Percentiles rank a stretch among this genome's conserved stretches.
Conservation (phyloP, 1,140 invertebrate species). For the Drosophila varians region DNA sequence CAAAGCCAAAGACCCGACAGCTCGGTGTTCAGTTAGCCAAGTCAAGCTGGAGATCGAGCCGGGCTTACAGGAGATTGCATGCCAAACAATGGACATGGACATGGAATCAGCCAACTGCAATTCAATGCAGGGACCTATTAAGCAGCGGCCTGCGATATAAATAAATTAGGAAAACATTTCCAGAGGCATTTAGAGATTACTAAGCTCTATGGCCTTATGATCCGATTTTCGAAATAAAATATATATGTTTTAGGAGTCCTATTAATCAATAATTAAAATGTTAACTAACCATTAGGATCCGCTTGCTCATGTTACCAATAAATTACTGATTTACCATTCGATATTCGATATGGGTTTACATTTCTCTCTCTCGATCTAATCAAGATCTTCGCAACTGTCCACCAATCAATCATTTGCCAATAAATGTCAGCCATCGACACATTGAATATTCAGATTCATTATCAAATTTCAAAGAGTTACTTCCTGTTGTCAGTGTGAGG, state of each 20-base stretch:
- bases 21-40: constrained; percentile 17
- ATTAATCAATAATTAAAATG: not conserved
- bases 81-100: constrained; percentile 57
- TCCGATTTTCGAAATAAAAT: no score
- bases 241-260: no score
- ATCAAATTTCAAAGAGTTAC: constrained; percentile 33
- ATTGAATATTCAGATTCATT: constrained; percentile 42
- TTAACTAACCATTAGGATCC: not conserved
- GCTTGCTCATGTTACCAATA: not conserved
- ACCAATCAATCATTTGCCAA: constrained; percentile 30
- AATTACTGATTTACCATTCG: constrained; percentile 3
- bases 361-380: constrained; percentile 33
- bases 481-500: constrained; percentile 36
- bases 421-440: constrained; percentile 35
- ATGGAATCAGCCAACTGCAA: constrained; percentile 27
- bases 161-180: constrained; percentile 37
- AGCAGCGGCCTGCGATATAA: constrained; percentile 13
- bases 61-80: constrained; percentile 42
- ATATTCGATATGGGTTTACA: constrained; percentile 14
- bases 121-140: constrained; percentile 26
- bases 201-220: constrained; percentile 2
- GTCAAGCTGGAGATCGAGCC: constrained; percentile 40
- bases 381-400: constrained; percentile 33
- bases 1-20: constrained; percentile 13
- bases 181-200: no score